A percentile compares a stretch with the other conserved stretches of the same genome.
phyloP scores from a whole-genome alignment of 35 echinoderm and acorn worm species.

The Hemicentrotus pulcherrimus region DNA sequence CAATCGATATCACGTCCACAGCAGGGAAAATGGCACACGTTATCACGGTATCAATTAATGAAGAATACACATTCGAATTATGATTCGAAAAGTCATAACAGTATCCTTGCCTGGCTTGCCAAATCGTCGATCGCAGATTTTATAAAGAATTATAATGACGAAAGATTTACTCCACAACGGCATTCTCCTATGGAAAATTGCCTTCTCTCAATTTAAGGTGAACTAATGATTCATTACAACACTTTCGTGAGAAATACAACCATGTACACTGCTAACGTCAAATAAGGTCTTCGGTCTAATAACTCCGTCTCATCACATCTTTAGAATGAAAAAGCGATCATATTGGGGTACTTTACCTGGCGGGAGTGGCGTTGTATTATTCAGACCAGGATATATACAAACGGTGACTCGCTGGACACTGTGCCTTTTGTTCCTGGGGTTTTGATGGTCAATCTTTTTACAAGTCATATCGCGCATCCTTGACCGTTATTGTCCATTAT shows the following conservation, averaged over 20 bases:
- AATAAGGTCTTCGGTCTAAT: too few species aligned
- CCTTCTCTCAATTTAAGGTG: too few species aligned
- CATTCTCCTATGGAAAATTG: neutral
- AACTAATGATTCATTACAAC: neutral
- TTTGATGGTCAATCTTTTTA: neutral
- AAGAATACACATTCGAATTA: too few species aligned
- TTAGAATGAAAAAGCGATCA: neutral
- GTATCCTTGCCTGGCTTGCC: neutral
- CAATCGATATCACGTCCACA: too few species aligned
- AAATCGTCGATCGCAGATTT: neutral
- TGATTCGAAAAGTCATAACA: neutral
- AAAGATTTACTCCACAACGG: neutral
- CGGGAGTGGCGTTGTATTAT: neutral
- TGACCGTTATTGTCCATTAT: neutral
- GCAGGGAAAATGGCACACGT: too few species aligned
- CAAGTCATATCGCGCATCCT: neutral
- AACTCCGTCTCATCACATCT: neutral
- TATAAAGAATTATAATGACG: neutral
- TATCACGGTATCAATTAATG: too few species aligned
- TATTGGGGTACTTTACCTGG: neutral
- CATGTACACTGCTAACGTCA: too few species aligned
- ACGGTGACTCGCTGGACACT: neutral
- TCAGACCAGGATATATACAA: neutral
- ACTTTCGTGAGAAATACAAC: neutral
- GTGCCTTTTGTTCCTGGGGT: neutral